Evolutionary conservation across 2,888 invertebrate genomes (phyloP), one percentile per base, ranked within the genome.

Genomic region (Ormyrus rosae): DNA sequence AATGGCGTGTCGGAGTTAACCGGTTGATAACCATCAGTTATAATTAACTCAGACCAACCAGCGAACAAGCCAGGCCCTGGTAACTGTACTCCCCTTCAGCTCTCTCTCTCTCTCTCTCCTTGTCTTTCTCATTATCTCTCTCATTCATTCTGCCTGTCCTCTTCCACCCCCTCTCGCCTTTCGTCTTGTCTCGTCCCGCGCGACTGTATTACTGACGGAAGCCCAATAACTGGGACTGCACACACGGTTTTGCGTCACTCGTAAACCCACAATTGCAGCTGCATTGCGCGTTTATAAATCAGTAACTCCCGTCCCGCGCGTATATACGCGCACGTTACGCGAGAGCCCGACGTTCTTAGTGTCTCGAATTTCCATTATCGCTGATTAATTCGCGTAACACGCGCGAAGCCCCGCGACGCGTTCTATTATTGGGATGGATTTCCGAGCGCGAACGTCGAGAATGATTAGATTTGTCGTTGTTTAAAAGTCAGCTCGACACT

Each of bases 1-100:
- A 90, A 90, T 90, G 89, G 90, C 90, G 89, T 90, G 90, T 90
- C 89, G 88, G 89, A 90, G 90, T 90, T 90, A 90, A 90, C 90
- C 88, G 89, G 90, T 88, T 90, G 90, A 90, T 90, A 90, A 90
- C 88, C 90, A 90, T 90, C 90, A 89, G 89, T 90, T 90, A 90
- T 90, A 90, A 90, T 90, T 90, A 90, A 90, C 90, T 90, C 88
- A 88, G 88, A 87, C 88, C 88, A 89, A 89, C 88, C 89, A 86
- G 89, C 86, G 89, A 89, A 89, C 89, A 88, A 90, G 89, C 89
- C 88, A 87, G 19, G 87, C 88, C 87, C 88, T 85, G 87, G 67
- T 61, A 72, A 71, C 77, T 85, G 85, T 86, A 86, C 87, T 85
- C 86, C 85, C 85, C 84, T 83, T 83, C 82, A 79, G 71, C 80